These are phyloP conservation scores for Pica pica DNA, from an alignment of 2,113 vertebrate genomes.

Conservation along the genomic window DNA sequence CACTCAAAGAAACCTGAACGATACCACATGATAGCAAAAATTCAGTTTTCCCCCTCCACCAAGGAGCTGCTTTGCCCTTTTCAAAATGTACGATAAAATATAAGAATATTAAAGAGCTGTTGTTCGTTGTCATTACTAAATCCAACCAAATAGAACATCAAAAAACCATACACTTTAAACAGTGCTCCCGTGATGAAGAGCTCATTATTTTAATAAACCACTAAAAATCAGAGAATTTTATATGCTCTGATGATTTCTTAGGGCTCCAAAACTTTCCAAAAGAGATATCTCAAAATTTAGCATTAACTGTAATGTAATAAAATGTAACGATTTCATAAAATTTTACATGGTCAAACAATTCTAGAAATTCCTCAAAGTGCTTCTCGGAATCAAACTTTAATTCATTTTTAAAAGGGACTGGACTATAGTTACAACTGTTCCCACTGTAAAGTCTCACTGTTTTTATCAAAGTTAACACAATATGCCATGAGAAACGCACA, in stretches of 20 bases:
- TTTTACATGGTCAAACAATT: background rate
- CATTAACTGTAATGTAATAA: constrained; percentile 3
- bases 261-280: background rate
- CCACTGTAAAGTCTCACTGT: background rate
- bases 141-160: background rate
- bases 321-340: constrained; percentile 4
- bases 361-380: background rate
- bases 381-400: background rate
- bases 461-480: too few species aligned
- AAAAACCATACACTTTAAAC: background rate
- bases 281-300: background rate
- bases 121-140: background rate
- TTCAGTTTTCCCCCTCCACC: background rate
- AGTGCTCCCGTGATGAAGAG: background rate
- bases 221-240: background rate
- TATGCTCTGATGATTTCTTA: background rate
- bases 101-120: background rate
- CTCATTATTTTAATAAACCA: constrained; percentile 7
- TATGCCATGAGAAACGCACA: background rate
- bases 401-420: background rate
- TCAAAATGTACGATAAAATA: background rate
- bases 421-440: background rate
- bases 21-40: background rate
- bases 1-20: background rate
- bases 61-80: background rate